Conservation (phyloP, 2,113 vertebrate species). For the Chrysemys picta region DNA sequence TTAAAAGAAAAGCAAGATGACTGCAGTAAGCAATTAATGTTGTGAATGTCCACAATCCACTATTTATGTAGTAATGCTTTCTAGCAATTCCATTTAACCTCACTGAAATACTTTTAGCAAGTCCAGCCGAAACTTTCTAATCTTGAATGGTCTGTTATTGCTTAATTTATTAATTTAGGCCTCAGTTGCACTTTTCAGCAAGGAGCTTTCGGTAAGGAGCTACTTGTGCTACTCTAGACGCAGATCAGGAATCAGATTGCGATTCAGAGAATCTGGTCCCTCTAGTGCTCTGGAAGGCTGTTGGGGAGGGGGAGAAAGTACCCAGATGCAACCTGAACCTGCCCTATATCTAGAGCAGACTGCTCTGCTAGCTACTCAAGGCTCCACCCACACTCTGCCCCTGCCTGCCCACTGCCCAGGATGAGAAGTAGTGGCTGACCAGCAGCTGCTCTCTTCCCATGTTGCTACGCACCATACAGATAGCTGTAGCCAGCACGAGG, state of each 20-base stretch:
- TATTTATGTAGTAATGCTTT: no score
- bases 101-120: neutral
- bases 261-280: neutral
- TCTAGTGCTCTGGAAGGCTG: rapidly evolving
- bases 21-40: neutral
- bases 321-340: rapidly evolving
- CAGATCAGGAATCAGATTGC: neutral
- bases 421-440: neutral
- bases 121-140: rapidly evolving
- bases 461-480: neutral
- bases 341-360: neutral
- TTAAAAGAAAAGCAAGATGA: neutral
- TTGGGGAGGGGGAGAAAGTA: neutral
- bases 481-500: neutral
- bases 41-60: rapidly evolving
- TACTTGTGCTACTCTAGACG: neutral
- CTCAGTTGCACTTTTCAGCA: neutral
- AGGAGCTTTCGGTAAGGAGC: rapidly evolving
- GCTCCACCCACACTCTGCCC: neutral
- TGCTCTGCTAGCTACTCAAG: neutral
- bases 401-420: neutral
- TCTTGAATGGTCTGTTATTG: neutral
- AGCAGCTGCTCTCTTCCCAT: neutral
- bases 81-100: neutral
- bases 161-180: neutral